Conservation (phyloP, 2,888 invertebrate species). For the Agrotis puta region DNA sequence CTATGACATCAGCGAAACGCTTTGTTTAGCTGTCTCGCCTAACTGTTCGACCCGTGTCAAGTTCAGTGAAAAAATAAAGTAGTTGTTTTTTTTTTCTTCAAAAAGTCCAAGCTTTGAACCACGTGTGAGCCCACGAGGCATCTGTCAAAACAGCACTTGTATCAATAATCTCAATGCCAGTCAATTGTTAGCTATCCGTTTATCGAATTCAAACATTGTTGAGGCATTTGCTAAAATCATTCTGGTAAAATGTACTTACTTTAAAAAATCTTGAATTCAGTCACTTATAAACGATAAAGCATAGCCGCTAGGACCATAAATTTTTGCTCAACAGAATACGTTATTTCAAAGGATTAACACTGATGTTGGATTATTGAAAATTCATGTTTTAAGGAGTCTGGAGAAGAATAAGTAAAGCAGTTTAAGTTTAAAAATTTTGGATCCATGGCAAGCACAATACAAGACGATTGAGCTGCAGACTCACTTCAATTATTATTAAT, state of each 20-base stretch:
- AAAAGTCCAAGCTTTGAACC: conserved; percentile 31
- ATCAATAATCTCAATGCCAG: conserved; percentile 73
- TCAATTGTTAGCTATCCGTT: conserved; percentile 36
- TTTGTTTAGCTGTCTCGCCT: conserved; percentile 67
- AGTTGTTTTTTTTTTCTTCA: conserved; percentile 53
- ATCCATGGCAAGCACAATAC: too few relatives aligned
- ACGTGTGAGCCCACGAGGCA: conserved; percentile 55
- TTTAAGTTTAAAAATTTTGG: too few relatives aligned
- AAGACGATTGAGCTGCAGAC: not conserved
- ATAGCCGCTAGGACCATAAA: too few relatives aligned
- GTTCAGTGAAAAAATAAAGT: conserved; percentile 86
- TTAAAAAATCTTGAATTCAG: too few relatives aligned
- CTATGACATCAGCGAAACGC: conserved; percentile 72
- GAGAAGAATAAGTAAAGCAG: too few relatives aligned
- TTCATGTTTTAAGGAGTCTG: too few relatives aligned
- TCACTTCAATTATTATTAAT: conserved; percentile 28
- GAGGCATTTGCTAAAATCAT: not conserved
- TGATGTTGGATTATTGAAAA: too few relatives aligned
- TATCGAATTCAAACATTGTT: not conserved
- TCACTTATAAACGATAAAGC: too few relatives aligned
- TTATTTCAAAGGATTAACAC: too few relatives aligned
- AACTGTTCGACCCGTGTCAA: conserved; percentile 79
- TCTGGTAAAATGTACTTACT: too few relatives aligned
- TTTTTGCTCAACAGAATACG: too few relatives aligned
- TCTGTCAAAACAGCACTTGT: conserved; percentile 68